Conservation (phyloP, 2,113 vertebrate genomes). For the Triplophysa siluroides region DNA sequence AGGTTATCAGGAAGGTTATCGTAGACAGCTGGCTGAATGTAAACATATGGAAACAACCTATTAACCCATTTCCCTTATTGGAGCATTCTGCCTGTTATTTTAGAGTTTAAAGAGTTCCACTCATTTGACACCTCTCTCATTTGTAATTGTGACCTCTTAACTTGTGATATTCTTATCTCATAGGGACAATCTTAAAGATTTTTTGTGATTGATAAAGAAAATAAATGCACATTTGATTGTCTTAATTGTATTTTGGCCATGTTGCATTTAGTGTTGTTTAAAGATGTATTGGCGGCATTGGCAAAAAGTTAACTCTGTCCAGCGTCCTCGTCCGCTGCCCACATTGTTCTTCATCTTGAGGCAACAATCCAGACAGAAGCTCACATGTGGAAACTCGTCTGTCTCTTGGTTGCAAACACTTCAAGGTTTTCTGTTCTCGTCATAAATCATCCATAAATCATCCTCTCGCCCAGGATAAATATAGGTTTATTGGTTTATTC, state of each 20-base stretch:
- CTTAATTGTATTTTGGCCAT: not conserved
- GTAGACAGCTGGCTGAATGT: slow-evolving; percentile 34
- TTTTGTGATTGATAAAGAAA: too few relatives aligned
- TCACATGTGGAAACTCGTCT: slow-evolving; percentile 43
- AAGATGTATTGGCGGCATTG: not conserved
- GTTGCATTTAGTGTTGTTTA: not conserved
- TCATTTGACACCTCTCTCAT: not conserved
- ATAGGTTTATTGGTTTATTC: slow-evolving; percentile 43
- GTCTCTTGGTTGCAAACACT: slow-evolving; percentile 42
- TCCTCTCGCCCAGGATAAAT: slow-evolving; percentile 34
- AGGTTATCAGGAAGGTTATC: slow-evolving; percentile 61
- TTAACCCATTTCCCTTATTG: slow-evolving; percentile 57
- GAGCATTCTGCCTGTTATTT: slow-evolving; percentile 40
- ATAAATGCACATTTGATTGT: too few relatives aligned
- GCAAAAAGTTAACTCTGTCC: not conserved
- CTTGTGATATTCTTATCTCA: not conserved
- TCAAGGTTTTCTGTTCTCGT: slow-evolving; percentile 38
- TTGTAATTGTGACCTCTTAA: not conserved
- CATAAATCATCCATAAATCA: slow-evolving; percentile 30
- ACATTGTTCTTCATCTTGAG: slow-evolving; percentile 34
- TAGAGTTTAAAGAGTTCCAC: not conserved
- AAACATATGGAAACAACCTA: slow-evolving; percentile 57
- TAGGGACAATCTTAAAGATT: too few relatives aligned
- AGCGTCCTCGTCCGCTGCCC: slow-evolving; percentile 2
- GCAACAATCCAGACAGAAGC: slow-evolving; percentile 17